A percentile compares a stretch with the other conserved stretches of the same genome.
These are phyloP conservation scores for Conus canariensis DNA, from an alignment of 2,888 invertebrate genomes.

Conservation along the genomic window DNA sequence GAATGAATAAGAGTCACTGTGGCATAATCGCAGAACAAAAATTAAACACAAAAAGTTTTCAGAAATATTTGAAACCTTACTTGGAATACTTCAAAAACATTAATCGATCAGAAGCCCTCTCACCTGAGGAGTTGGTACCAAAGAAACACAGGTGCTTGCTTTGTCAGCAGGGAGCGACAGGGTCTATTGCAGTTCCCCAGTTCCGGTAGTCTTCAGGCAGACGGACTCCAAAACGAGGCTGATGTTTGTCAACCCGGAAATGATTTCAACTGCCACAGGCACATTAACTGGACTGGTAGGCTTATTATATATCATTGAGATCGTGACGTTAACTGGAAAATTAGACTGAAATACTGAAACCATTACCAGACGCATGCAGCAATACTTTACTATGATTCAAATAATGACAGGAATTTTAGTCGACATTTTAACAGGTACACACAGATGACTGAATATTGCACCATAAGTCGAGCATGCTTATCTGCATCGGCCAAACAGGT, in stretches of 20 bases:
- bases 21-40: not conserved
- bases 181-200: not conserved
- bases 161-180: conserved; percentile 13
- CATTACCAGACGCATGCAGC: no score
- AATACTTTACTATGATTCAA: no score
- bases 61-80: not conserved
- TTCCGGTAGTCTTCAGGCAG: conserved; percentile 20
- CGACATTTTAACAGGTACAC: no score
- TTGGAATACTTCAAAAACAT: not conserved
- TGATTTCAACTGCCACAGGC: not conserved
- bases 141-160: conserved; percentile 30
- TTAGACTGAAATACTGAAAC: no score
- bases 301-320: no score
- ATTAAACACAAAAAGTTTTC: not conserved
- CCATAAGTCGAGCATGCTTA: no score
- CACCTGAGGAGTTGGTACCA: conserved; percentile 5
- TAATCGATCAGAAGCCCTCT: not conserved
- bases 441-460: no score
- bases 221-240: conserved; percentile 3
- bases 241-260: not conserved
- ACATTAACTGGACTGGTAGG: not conserved
- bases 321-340: no score
- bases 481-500: no score
- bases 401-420: no score
- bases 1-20: not conserved